Evolutionary conservation across 2,113 vertebrate genomes (phyloP).

Genomic region (Eulemur macaco): DNA sequence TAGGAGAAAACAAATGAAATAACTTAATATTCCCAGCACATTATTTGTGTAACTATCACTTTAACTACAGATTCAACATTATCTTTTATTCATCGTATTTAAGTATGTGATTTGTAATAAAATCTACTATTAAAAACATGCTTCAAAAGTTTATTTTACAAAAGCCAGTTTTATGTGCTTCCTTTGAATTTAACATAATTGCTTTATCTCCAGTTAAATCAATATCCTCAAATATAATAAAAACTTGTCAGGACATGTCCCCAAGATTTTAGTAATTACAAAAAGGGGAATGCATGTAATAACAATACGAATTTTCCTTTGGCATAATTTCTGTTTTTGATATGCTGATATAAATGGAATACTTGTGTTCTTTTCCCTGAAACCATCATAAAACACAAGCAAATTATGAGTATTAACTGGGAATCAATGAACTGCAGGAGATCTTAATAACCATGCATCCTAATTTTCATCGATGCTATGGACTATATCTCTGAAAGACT

Average conservation of each 20-base stretch:
- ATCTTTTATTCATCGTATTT: not conserved
- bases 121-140: not conserved
- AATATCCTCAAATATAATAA: conserved; percentile 39
- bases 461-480: not conserved
- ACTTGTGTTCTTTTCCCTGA: conserved; percentile 12
- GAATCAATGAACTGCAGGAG: not conserved
- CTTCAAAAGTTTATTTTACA: conserved; percentile 12
- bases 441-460: not conserved
- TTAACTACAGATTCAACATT: not conserved
- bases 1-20: not conserved
- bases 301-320: conserved; percentile 43
- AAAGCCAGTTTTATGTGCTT: conserved; percentile 49
- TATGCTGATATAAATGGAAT: not conserved
- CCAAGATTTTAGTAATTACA: conserved; percentile 18
- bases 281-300: not conserved
- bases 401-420: not conserved
- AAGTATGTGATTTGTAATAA: not conserved
- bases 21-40: not conserved
- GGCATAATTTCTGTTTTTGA: conserved; percentile 5
- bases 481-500: not conserved
- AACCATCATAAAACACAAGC: not conserved
- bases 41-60: not conserved
- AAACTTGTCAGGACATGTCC: conserved; percentile 10
- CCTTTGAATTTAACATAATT: conserved; percentile 56
- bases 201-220: conserved; percentile 38